Evolutionary conservation across 2,888 invertebrate species (phyloP), one percentile per base, ranked within the genome.

Genomic region (Stenchaetothrips biformis): DNA sequence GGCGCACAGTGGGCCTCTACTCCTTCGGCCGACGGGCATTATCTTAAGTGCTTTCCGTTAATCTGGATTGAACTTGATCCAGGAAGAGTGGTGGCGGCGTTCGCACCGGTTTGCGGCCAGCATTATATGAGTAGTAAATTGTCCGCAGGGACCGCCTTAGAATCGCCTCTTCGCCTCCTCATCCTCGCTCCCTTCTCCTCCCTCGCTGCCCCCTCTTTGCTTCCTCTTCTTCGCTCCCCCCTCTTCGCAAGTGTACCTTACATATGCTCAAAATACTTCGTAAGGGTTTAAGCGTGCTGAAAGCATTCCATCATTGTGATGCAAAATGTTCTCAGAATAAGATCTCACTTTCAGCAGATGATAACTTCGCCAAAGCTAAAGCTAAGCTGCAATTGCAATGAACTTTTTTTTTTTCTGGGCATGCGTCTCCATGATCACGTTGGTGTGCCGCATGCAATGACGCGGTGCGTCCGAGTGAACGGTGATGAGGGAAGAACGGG

Each of bases 41-140:
- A 74, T 74, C 67, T 74, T 74, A 74, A 74, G 67, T 74, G 67
- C 67, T 74, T 74, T 74, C 67, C 67, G 67, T 74, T 74, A 74
- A 74, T 74, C 67, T 74, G 25, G 67, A 74, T 74, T 21, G 67
- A 74, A 74, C 67, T 74, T 74, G 67, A 74, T 74, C 67, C 67
- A 74, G 67, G 67, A 74, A 74, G 67, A 74, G 25, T 74, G 67
- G 67, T 74, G 67, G 67, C 21, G 21, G 53, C 59, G 59, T 6
- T 59, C 59, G 18, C 13, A 18, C 53, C 53, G 53, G 13, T 53
- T 53, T 74, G 67, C 67, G 67, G 67, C 21, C 16, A 25, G 67
- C 67, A 25, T 74, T 74, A 74, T 74, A 74, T 74, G 67, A 74
- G 67, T 74, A 21, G n/a, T 67, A 67, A 67, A 67, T 67, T 37